Base-by-base conservation (phyloP, 2,888 invertebrate genomes). In the Villa cingulata region DNA sequence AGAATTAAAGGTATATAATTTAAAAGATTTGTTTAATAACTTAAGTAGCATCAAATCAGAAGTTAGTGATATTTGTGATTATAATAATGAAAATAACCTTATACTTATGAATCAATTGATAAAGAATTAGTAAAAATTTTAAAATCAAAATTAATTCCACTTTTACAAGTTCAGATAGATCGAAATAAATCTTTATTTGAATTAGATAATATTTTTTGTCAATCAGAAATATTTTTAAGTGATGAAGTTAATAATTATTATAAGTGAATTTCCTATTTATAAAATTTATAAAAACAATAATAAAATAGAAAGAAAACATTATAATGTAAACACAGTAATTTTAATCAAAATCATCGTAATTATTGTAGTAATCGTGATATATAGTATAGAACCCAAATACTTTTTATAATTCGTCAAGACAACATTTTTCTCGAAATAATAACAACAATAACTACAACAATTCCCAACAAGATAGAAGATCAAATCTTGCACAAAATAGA, bases 11-110 rank as follows among this genome's bases (percentile, higher is more conserved):
- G 29, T 43, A 43, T 18, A 42, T 16, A 47, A 42, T 34, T 36
- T 40, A n/a, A 41, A 40, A 45, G 39, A 45, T 23, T 20, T 45
- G n/a, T 45, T 45, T 19, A 43, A 48, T 23, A 43, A 43, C 20
- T 36, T 48, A 20, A 43, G n/a, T 43, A 48, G 39, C 17, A 48
- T 43, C 39, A 43, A 48, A 19, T 4, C 16, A 3, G 39, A 48
- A 48, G 15, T 18, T 16, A 47, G 38, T 27, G 43, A 43, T 34
- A 36, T 47, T n/a, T 43, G 38, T 23, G 43, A 47, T 23, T 47
- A 39, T 34, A 39, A 47, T 39, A 32, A 47, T 4, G 37, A 47
- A 17, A 34, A 47, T 43, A 10, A 14, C n/a, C n/a, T n/a, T 47
- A 42, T 16, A 47, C 43, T 32, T 41, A 47, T 43, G 43, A 43